A percentile compares a stretch with the other conserved stretches of the same genome.
Conservation (phyloP, 1,140 invertebrate genomes). For the Philopotamus ludificatus region DNA sequence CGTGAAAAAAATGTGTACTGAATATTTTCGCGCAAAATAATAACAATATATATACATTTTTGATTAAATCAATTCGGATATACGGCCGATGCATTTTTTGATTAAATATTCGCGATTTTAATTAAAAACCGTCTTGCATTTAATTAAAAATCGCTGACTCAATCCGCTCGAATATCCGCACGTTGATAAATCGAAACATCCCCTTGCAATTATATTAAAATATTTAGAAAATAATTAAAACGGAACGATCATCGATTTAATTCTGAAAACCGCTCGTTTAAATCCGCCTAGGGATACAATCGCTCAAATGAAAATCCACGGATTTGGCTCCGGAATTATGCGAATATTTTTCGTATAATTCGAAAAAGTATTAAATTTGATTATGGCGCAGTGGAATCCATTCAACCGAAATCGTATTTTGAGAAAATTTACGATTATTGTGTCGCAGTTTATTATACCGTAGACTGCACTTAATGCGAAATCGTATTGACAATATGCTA, state of each 20-base stretch:
- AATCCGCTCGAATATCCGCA: too few species aligned
- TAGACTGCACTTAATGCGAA: not conserved
- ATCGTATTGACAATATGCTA: not conserved
- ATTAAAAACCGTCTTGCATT: not conserved
- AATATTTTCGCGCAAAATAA: not conserved
- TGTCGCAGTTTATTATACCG: not conserved
- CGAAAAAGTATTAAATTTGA: too few species aligned
- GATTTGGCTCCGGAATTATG: not conserved
- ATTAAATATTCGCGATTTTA: not conserved
- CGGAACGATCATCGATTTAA: too few species aligned
- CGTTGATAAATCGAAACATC: too few species aligned
- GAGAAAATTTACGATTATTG: not conserved
- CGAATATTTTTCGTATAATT: too few species aligned
- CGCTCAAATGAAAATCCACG: not conserved
- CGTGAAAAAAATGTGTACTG: not conserved
- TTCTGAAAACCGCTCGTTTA: not conserved
- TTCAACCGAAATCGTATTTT: not conserved
- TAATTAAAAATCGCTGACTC: constrained; percentile 2
- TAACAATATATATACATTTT: not conserved
- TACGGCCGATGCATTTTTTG: not conserved
- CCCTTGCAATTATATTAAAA: too few species aligned
- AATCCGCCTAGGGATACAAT: not conserved
- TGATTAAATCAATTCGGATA: not conserved
- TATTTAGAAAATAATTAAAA: too few species aligned
- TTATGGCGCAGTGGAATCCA: too few species aligned